These are phyloP conservation scores for Dicrurus megarhynchus DNA, from an alignment of 2,113 vertebrate genomes.

Conservation along the genomic window DNA sequence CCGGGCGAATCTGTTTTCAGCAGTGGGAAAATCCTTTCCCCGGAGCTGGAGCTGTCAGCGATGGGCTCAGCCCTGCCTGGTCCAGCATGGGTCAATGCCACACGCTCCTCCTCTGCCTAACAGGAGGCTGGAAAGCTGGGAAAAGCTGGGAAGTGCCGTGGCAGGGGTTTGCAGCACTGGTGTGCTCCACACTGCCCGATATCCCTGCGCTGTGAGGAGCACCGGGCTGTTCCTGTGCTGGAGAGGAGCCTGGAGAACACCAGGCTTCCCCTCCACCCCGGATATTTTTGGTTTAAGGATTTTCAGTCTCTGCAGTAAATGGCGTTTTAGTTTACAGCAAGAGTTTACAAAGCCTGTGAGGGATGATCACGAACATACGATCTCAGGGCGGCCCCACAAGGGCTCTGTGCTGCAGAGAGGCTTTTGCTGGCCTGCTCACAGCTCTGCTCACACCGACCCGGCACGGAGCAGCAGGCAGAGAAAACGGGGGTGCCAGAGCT, in stretches of 20 bases:
- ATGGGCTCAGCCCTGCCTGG: neutral
- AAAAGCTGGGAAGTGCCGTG: fast-evolving
- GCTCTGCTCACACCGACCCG: neutral
- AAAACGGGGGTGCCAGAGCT: neutral
- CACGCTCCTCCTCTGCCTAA: neutral
- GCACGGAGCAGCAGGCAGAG: fast-evolving
- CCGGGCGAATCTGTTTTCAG: constrained; percentile 7
- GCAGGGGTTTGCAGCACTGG: neutral
- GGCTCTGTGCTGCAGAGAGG: neutral
- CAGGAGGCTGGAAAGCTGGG: neutral
- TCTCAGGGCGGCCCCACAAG: fast-evolving
- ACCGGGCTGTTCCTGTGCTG: fast-evolving
- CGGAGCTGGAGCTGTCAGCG: neutral
- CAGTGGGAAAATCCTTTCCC: constrained; percentile 37
- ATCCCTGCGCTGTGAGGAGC: neutral
- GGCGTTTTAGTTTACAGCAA: neutral
- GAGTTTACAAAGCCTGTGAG: neutral
- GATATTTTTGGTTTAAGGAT: neutral
- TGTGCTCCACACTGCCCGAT: fast-evolving
- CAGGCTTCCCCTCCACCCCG: neutral
- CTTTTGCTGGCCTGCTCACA: neutral
- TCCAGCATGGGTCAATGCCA: neutral
- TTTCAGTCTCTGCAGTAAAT: neutral
- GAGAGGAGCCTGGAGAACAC: neutral
- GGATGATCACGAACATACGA: neutral